These are phyloP conservation scores for Anthonomus grandis DNA, from an alignment of 1,140 invertebrate species.

Conservation along the genomic window DNA sequence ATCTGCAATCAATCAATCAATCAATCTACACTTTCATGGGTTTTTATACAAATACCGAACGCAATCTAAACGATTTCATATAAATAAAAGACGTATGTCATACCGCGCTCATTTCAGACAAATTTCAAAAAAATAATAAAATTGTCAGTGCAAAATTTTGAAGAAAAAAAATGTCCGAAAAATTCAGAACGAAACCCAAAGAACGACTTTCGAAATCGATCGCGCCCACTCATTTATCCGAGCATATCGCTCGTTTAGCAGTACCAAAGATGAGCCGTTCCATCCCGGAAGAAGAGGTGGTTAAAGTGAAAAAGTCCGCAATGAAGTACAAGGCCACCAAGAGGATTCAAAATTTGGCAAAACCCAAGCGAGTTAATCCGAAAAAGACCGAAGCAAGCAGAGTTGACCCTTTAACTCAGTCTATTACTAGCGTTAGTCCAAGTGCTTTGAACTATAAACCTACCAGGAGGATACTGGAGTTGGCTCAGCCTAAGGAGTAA, in stretches of 20 bases:
- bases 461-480: slow-evolving; percentile 8
- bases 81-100: no score
- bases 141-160: no score
- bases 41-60: no score
- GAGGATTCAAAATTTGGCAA: slow-evolving; percentile 10
- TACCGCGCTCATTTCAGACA: no score
- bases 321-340: slow-evolving; percentile 8
- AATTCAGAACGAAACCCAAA: no score
- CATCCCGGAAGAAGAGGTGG: background rate
- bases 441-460: slow-evolving; percentile 13
- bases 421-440: slow-evolving; percentile 3
- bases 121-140: no score
- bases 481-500: slow-evolving; percentile 12
- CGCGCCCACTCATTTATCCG: no score
- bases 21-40: no score
- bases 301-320: background rate
- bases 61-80: no score
- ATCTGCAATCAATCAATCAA: no score
- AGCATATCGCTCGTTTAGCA: background rate
- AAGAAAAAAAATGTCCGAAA: no score
- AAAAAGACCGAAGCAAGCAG: slow-evolving; percentile 2
- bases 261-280: background rate
- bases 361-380: slow-evolving; percentile 6
- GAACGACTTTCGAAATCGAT: no score
- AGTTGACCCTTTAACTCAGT: background rate